Evolutionary conservation across 2,797 vertebrate species (phyloP).

Genomic region (Sebastes oblongus): DNA sequence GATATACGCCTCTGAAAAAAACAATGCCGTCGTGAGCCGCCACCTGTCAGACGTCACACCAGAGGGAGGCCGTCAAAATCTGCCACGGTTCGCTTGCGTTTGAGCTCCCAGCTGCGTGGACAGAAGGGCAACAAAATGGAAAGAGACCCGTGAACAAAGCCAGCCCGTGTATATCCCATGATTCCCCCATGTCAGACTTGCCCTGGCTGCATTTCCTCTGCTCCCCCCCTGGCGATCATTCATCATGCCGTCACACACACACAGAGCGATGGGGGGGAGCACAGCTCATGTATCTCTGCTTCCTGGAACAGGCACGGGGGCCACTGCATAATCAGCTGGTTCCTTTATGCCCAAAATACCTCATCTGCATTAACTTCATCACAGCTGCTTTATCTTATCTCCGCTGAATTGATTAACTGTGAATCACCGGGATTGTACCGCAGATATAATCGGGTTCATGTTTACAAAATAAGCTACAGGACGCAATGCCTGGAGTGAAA

Average conservation of each 20-base stretch:
- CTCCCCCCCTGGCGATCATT: slow-evolving; percentile 54
- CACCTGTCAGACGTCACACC: slow-evolving; percentile 61
- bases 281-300: slow-evolving; percentile 53
- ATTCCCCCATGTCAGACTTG: slow-evolving; percentile 56
- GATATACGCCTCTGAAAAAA: slow-evolving; percentile 48
- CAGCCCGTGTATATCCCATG: slow-evolving; percentile 55
- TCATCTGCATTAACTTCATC: slow-evolving; percentile 70
- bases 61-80: slow-evolving; percentile 36
- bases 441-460: slow-evolving; percentile 63
- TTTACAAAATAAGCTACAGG: slow-evolving; percentile 61
- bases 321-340: slow-evolving; percentile 63
- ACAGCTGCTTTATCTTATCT: slow-evolving; percentile 61
- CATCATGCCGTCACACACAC: slow-evolving; percentile 65
- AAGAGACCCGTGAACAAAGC: slow-evolving; percentile 36
- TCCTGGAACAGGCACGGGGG: slow-evolving; percentile 46
- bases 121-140: slow-evolving; percentile 16
- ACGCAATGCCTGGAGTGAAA: slow-evolving; percentile 54
- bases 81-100: background rate
- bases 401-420: slow-evolving; percentile 52
- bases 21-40: slow-evolving; percentile 35
- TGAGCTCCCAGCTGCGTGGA: slow-evolving; percentile 12
- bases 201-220: slow-evolving; percentile 38
- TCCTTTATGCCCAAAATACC: slow-evolving; percentile 63
- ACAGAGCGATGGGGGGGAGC: background rate
- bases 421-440: slow-evolving; percentile 52